Conservation (phyloP, 2,113 vertebrate genomes). For the Halichoerus grypus region DNA sequence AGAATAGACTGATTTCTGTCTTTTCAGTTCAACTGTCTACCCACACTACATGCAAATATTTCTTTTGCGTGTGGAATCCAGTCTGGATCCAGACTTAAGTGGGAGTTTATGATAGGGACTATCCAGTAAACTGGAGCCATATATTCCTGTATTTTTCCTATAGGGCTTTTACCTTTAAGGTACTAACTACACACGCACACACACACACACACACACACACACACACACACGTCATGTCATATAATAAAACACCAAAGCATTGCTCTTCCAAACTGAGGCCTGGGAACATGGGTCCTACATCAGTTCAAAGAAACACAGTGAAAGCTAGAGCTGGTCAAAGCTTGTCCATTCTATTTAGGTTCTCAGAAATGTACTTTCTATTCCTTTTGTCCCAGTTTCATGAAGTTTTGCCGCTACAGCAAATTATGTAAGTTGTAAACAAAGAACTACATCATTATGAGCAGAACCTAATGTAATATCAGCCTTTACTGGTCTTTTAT, state of each 20-base stretch:
- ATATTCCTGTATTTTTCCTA: neutral
- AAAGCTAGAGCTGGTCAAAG: conserved; percentile 66
- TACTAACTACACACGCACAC: neutral
- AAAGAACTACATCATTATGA: conserved; percentile 74
- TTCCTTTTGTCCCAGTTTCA: conserved; percentile 72
- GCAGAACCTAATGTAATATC: conserved; percentile 67
- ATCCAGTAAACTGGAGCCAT: neutral
- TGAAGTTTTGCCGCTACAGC: conserved; percentile 66
- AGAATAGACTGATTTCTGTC: neutral
- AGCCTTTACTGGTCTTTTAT: conserved; percentile 70
- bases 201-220: neutral
- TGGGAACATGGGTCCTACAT: neutral
- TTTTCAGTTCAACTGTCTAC: neutral
- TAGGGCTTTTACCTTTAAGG: neutral
- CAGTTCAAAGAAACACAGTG: conserved; percentile 62
- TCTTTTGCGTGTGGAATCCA: neutral
- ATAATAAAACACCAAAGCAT: neutral
- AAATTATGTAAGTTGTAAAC: conserved; percentile 79
- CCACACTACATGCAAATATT: neutral
- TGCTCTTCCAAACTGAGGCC: neutral
- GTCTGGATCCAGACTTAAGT: neutral
- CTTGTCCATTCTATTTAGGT: conserved; percentile 51
- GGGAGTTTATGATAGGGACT: neutral
- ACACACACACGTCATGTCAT: neutral
- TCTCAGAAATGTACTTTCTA: conserved; percentile 72